Evolutionary conservation across 2,113 vertebrate species (phyloP).

Genomic region (Balaenoptera acutorostrata): DNA sequence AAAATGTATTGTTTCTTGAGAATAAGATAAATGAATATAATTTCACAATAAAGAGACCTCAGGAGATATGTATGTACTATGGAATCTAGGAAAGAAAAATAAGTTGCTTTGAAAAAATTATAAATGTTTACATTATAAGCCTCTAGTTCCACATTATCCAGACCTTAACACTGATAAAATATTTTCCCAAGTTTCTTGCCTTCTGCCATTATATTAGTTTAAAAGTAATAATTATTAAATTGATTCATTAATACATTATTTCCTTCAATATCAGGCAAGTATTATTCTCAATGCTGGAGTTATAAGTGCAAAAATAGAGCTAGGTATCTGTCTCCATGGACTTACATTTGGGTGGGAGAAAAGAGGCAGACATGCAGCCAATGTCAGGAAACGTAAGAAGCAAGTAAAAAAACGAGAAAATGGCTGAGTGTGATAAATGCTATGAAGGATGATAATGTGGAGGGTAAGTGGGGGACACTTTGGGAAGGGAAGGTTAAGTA

Average conservation of each 20-base stretch:
- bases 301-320: neutral
- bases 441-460: neutral
- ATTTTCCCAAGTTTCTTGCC: neutral
- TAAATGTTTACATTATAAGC: neutral
- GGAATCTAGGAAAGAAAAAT: slow-evolving; percentile 18
- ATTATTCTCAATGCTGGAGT: neutral
- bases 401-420: neutral
- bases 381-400: neutral
- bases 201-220: neutral
- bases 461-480: neutral
- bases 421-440: neutral
- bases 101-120: neutral
- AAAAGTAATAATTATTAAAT: neutral
- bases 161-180: neutral
- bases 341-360: neutral
- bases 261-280: neutral
- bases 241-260: neutral
- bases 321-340: neutral
- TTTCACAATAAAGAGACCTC: slow-evolving; percentile 33
- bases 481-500: neutral
- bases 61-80: neutral
- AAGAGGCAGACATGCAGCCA: neutral
- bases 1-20: slow-evolving; percentile 39
- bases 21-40: slow-evolving; percentile 48
- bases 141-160: neutral